Percentiles rank a stretch among this genome's conserved stretches.
Conservation (phyloP, 2,888 invertebrate species). For the Dryobota labecula region DNA sequence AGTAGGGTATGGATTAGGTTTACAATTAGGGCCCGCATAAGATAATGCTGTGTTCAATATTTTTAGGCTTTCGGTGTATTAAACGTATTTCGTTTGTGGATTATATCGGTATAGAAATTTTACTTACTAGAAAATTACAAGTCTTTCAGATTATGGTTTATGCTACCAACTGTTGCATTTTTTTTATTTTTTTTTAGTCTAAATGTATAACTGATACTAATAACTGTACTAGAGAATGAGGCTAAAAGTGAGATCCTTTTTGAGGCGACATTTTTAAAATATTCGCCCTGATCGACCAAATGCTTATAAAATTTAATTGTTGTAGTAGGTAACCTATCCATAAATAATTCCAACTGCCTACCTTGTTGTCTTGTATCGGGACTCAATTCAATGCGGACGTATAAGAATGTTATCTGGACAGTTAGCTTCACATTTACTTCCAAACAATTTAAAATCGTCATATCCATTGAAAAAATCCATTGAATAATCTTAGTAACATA, state of each 20-base stretch:
- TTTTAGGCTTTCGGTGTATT: background rate
- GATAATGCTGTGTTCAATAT: background rate
- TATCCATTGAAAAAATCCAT: conserved; percentile 25
- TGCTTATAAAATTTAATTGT: background rate
- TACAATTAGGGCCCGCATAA: conserved; percentile 30
- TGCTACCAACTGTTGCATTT: background rate
- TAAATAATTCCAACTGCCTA: background rate
- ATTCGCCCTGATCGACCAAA: background rate
- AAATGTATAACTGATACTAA: background rate
- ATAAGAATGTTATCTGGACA: conserved; percentile 9
- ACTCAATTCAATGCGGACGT: background rate
- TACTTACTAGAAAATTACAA: background rate
- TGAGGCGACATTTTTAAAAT: background rate
- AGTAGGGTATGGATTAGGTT: conserved; percentile 15
- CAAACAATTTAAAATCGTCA: conserved; percentile 19
- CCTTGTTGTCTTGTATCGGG: background rate
- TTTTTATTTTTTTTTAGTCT: conserved; percentile 1
- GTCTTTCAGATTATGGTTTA: conserved; percentile 2
- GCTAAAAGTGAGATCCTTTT: background rate
- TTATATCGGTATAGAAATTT: background rate
- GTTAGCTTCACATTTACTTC: conserved; percentile 6
- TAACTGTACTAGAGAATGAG: background rate
- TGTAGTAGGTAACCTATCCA: background rate
- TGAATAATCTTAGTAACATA: conserved; percentile 43
- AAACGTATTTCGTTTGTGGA: conserved; percentile 7